Evolutionary conservation across 2,113 vertebrate genomes (phyloP), one percentile per base, ranked within the genome.

Genomic region (Tylochromis polylepis): DNA sequence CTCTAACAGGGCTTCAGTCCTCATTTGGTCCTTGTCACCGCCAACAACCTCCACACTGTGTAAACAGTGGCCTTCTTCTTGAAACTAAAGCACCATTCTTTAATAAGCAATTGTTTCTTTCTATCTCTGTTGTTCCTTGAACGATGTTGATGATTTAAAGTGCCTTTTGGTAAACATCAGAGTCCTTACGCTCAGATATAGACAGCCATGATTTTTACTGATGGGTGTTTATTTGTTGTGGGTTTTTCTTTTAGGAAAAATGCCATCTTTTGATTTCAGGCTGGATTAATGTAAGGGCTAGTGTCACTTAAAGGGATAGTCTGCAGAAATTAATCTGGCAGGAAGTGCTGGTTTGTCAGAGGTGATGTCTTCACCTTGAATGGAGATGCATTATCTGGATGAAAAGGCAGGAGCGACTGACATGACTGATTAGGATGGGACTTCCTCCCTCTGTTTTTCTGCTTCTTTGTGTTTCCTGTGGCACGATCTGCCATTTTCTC

Each of bases 301-400:
- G 85, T 9, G 31, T 82, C 89, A 92, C 91, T 92, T 85, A 84
- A 43, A 90, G 83, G 88, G 79, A 91, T 87, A 78, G 86, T 81
- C 34, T 89, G 82, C 86, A 82, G 89, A 57, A 75, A 88, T 87
- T 49, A 90, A 89, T 91, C 91, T 91, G 85, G 85, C 88, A 88
- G 85, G 16, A 55, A 90, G 87, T 20, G 82, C 12, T 2, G 18
- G 31, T 49, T 80, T 20, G 16, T 58, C 90, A 89, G 90, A 88
- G 93, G 87, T 87, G 81, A 90, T 75, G 88, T 90, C 91, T 88
- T 94, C 90, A 91, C 88, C 87, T 94, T 92, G 93, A 80, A 18
- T 14, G 36, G 65, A 91, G 87, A 24, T 85, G 75, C 91, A 94
- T 93, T 94, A 93, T 88, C 88, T 77, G 91, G 80, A 94, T 94